Evolutionary conservation across 2,113 vertebrate species (phyloP).

Genomic region (Forbesichthys agassizii): DNA sequence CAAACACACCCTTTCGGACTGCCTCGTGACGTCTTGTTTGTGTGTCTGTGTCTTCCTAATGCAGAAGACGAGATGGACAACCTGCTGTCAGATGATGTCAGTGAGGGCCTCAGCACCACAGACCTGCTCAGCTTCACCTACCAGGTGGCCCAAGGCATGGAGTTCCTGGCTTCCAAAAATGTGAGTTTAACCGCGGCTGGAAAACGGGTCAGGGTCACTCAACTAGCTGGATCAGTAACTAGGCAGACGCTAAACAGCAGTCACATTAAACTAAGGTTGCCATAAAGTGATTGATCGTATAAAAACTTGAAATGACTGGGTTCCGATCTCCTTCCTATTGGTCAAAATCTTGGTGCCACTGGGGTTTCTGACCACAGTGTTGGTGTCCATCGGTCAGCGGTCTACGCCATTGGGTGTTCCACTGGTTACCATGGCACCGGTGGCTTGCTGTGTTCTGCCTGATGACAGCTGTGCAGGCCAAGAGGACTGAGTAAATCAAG

Average conservation of each 20-base stretch:
- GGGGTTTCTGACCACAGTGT: conserved; percentile 10
- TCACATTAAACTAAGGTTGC: neutral
- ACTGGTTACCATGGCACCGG: conserved; percentile 23
- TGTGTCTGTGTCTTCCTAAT: conserved; percentile 36
- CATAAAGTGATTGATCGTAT: neutral
- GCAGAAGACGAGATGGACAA: conserved; percentile 86
- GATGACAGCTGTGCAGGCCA: conserved; percentile 43
- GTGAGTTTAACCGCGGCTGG: conserved; percentile 73
- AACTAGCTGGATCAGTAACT: neutral
- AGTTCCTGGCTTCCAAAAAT: conserved; percentile 97
- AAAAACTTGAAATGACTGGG: neutral
- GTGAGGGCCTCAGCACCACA: conserved; percentile 86
- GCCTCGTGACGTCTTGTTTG: conserved; percentile 29
- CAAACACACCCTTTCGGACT: conserved; percentile 16
- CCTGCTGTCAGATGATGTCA: conserved; percentile 85
- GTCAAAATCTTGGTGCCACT: neutral
- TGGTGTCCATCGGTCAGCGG: neutral
- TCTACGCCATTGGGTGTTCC: neutral
- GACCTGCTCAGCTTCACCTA: conserved; percentile 97
- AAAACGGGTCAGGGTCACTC: neutral
- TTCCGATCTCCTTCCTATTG: neutral
- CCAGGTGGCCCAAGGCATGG: conserved; percentile 97
- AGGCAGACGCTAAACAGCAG: neutral
- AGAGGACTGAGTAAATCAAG: conserved; percentile 50
- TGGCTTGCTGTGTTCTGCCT: conserved; percentile 31